Conservation (phyloP, 2,797 vertebrate species). For the Aselliscus stoliczkanus region DNA sequence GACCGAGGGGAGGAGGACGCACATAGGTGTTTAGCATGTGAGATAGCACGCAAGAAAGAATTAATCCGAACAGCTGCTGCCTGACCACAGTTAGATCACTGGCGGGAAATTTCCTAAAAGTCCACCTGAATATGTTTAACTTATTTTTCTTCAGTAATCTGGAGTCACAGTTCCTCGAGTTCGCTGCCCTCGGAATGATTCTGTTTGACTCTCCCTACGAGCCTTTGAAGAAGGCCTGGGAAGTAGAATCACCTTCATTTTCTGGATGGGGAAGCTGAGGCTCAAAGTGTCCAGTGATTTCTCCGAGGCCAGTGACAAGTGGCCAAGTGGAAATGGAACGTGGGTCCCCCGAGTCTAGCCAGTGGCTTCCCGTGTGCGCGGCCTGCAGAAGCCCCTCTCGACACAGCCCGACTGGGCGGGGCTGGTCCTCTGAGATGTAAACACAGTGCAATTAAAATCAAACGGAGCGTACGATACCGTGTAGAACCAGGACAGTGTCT, state of each 20-base stretch:
- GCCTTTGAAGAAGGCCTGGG: neutral
- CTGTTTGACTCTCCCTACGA: neutral
- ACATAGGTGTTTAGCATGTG: neutral
- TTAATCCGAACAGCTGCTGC: neutral
- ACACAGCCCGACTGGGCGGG: fast-evolving
- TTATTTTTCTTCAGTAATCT: neutral
- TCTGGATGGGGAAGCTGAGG: neutral
- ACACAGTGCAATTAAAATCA: neutral
- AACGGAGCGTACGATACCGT: fast-evolving
- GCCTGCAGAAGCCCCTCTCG: neutral
- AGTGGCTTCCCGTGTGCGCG: neutral
- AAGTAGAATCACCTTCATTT: constrained; percentile 13
- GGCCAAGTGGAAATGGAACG: neutral
- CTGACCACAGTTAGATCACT: neutral
- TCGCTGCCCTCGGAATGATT: neutral
- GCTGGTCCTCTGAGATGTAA: neutral
- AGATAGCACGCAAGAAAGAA: neutral
- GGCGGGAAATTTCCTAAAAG: neutral
- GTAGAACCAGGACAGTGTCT: neutral
- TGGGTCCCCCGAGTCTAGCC: neutral
- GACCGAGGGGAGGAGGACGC: neutral
- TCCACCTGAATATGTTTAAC: constrained; percentile 9
- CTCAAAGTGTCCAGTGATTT: neutral
- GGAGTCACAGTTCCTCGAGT: neutral
- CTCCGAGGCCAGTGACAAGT: neutral